Evolutionary conservation across 2,888 invertebrate species (phyloP).

Genomic region (Lingula anatina): DNA sequence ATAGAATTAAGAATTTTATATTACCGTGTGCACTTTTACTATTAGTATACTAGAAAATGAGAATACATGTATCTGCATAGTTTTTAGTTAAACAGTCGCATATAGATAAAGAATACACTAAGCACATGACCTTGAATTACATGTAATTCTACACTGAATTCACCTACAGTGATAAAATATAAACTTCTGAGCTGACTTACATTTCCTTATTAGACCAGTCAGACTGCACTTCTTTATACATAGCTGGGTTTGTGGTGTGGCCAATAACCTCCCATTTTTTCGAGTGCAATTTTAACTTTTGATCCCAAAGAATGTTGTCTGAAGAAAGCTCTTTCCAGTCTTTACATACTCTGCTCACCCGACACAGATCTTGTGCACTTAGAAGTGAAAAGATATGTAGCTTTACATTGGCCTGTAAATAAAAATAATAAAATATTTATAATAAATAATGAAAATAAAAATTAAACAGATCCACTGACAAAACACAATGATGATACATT

Average conservation of each 20-base stretch:
- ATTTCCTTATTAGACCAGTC: slow-evolving; percentile 44
- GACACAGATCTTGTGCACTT: slow-evolving; percentile 29
- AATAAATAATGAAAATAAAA: too few relatives aligned
- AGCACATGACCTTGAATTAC: neutral
- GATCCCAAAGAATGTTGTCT: slow-evolving; percentile 40
- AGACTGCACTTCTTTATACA: slow-evolving; percentile 35
- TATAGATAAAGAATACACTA: neutral
- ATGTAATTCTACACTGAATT: neutral
- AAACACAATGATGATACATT: too few relatives aligned
- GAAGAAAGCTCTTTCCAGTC: slow-evolving; percentile 34
- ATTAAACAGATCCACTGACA: too few relatives aligned
- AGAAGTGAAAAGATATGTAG: slow-evolving; percentile 35
- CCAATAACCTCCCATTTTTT: slow-evolving; percentile 37
- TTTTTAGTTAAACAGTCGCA: neutral
- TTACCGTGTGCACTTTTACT: too few relatives aligned
- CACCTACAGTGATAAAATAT: too few relatives aligned
- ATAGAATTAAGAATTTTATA: too few relatives aligned
- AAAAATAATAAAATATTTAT: slow-evolving; percentile 3
- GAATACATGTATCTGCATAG: neutral
- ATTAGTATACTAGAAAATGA: too few relatives aligned
- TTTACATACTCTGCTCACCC: slow-evolving; percentile 27
- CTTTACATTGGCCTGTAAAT: slow-evolving; percentile 25
- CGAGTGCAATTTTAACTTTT: slow-evolving; percentile 24
- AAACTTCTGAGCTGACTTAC: slow-evolving; percentile 22
- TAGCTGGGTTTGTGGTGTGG: slow-evolving; percentile 36